phyloP scores from a whole-genome alignment of 2,888 invertebrate genomes.

The Hecatera dysodea region DNA sequence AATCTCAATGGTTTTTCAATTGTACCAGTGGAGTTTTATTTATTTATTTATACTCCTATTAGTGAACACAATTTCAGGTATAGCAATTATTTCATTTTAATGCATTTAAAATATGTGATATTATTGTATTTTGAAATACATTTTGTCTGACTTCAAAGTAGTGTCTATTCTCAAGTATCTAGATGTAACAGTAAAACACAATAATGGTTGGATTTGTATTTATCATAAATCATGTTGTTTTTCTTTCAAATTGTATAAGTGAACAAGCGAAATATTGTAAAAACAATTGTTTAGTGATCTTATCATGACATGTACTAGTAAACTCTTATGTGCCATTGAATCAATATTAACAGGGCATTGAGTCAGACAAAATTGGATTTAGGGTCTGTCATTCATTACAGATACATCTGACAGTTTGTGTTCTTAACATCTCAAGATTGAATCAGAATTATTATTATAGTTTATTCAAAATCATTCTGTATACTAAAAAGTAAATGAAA shows the following conservation, averaged over 20 bases:
- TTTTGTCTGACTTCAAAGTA: constrained; percentile 90
- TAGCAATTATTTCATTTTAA: constrained; percentile 85
- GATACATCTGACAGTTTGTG: constrained; percentile 82
- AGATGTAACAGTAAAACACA: constrained; percentile 76
- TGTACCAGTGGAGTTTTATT: constrained; percentile 89
- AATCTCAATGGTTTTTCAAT: constrained; percentile 90
- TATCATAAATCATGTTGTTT: constrained; percentile 73
- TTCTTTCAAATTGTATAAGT: constrained; percentile 69
- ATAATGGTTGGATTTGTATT: constrained; percentile 80
- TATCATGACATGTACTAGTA: constrained; percentile 68
- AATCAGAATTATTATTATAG: constrained; percentile 87
- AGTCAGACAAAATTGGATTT: constrained; percentile 89
- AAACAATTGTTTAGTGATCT: constrained; percentile 68
- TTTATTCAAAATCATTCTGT: constrained; percentile 90
- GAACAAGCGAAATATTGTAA: constrained; percentile 64
- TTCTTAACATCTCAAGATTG: constrained; percentile 81
- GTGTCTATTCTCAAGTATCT: constrained; percentile 85
- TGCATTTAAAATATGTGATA: constrained; percentile 91
- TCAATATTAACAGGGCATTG: constrained; percentile 77
- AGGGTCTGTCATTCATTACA: constrained; percentile 80
- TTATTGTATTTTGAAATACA: constrained; percentile 89
- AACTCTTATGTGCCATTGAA: constrained; percentile 85
- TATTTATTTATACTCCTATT: constrained; percentile 86
- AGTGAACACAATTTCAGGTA: constrained; percentile 77
- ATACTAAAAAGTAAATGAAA: constrained; percentile 91